Conservation (phyloP, 2,113 vertebrate species). For the Progne subis region DNA sequence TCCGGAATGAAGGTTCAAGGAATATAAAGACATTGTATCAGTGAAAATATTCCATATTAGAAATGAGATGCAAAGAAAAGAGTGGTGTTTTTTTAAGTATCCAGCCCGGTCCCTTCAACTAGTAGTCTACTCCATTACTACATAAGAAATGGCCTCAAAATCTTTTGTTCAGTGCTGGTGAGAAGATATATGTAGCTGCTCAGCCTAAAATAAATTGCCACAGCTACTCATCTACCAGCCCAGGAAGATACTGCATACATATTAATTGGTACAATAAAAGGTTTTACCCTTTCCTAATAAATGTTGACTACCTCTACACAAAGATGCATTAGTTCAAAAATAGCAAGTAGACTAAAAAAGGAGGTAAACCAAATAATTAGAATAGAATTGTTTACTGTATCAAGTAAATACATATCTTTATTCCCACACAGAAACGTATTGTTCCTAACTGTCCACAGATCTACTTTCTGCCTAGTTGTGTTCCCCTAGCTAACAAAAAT, state of each 20-base stretch:
- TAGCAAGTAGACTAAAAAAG: neutral
- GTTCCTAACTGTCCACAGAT: neutral
- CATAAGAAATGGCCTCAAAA: neutral
- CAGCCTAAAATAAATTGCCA: neutral
- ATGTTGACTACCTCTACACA: neutral
- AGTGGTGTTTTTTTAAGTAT: fast-evolving
- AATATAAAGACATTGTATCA: neutral
- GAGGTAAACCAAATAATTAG: neutral
- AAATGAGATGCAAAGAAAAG: neutral
- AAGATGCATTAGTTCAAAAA: neutral
- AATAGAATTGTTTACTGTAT: neutral
- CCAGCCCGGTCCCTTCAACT: neutral
- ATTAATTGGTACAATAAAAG: neutral
- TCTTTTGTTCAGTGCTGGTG: neutral
- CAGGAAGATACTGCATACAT: neutral
- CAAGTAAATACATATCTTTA: neutral
- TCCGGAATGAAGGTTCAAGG: neutral
- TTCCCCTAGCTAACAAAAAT: neutral
- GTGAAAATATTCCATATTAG: neutral
- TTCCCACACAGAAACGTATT: neutral
- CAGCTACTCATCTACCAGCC: neutral
- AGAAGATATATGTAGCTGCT: neutral
- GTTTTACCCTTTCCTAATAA: neutral
- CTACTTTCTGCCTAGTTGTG: neutral
- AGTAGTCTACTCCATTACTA: neutral